Base-by-base conservation (phyloP, 2,797 vertebrate genomes). In the Cichlasoma orientale region DNA sequence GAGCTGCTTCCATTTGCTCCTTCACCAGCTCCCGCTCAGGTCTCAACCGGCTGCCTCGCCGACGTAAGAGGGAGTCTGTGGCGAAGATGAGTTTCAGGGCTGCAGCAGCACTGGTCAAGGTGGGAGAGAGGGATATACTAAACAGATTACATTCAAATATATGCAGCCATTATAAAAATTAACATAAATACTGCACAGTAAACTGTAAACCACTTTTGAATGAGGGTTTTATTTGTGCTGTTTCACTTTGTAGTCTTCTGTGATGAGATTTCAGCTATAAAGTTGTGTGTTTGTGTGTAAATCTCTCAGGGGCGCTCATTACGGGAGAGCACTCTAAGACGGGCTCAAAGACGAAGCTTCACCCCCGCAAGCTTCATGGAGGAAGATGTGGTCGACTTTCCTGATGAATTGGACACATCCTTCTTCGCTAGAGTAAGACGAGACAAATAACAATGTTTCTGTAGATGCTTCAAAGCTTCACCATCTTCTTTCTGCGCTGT, bases 1-100 rank as follows among this genome's bases (percentile, higher is more conserved):
- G 98, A 0, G 97, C 97, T 1, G 92, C 97, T 0, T 99, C 98
- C 0, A 95, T 99, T 66, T 99, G 98, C 94, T 99, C 98, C 90
- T 99, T 99, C 96, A 97, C 96, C 93, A 99, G 98, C 93, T 99
- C 98, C 3, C 97, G 98, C 89, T 99, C 98, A 0, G 98, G 98
- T 76, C 98, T 99, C 84, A 97, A 95, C 88, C 95, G 98, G 56
- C 95, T 97, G 82, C 97, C 97, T 0, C 96, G 97, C 1, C 92
- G 97, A 63, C 96, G 98, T 27, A 99, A 99, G 90, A 96, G 97
- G 2, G 97, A 99, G 80, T 99, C 98, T 0, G 98, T 99, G 50
- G 98, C 98, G 79, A 99, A 98, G 88, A 99, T 99, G 98, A 98
- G 98, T 87, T 99, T 99, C 93, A 96, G 98, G 82, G 98, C 97